A percentile compares a stretch with the other conserved stretches of the same genome.
phyloP scores from a whole-genome alignment of 2,113 vertebrate species.

The Struthio camelus region DNA sequence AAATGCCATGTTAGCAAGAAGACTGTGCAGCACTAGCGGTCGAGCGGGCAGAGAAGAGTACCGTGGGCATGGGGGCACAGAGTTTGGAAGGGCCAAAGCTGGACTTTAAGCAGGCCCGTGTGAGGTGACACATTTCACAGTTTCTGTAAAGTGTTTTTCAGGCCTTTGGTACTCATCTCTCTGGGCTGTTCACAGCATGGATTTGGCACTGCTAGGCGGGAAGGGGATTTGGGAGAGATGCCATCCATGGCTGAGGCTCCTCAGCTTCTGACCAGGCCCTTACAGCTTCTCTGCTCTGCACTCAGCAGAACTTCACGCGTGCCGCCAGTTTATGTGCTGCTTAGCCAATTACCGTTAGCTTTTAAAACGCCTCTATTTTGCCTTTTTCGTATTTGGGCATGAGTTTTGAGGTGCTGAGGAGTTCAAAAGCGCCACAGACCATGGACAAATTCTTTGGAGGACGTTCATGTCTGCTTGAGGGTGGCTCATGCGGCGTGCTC shows the following conservation, averaged over 20 bases:
- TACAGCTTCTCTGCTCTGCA: background rate
- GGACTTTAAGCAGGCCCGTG: background rate
- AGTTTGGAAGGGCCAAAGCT: background rate
- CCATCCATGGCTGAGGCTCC: background rate
- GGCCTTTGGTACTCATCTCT: background rate
- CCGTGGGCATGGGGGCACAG: too few relatives aligned
- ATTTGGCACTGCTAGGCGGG: background rate
- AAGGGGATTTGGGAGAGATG: background rate
- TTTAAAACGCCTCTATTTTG: background rate
- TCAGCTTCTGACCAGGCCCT: background rate
- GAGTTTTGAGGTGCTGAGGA: background rate
- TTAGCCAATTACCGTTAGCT: background rate
- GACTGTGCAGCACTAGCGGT: rapidly evolving
- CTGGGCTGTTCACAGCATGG: background rate
- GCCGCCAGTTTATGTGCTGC: background rate
- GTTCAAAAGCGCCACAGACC: background rate
- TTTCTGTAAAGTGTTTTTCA: background rate
- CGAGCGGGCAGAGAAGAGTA: background rate
- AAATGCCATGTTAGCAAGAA: rapidly evolving
- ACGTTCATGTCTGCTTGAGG: background rate
- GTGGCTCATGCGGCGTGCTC: rapidly evolving
- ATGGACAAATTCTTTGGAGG: background rate
- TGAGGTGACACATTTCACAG: background rate
- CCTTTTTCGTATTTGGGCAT: background rate
- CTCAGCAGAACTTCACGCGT: background rate